A percentile compares a stretch with the other conserved stretches of the same genome.
phyloP scores from a whole-genome alignment of 2,113 vertebrate species.

The Prochilodus magdalenae region DNA sequence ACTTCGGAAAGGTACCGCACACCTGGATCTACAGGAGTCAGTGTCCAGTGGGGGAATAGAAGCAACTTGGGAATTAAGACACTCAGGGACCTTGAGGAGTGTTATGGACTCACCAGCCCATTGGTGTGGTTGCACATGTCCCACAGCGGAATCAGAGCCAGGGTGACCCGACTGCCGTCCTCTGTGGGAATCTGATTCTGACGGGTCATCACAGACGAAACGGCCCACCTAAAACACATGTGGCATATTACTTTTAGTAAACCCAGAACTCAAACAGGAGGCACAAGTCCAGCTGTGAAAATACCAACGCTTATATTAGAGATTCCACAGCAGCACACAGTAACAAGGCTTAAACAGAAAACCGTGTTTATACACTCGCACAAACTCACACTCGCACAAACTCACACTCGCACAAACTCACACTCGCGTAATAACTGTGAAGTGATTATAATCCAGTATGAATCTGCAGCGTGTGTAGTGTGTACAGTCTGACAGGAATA shows the following conservation, averaged over 20 bases:
- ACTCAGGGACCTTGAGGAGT: not conserved
- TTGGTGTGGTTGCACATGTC: slow-evolving; percentile 99
- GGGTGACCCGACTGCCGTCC: slow-evolving; percentile 92
- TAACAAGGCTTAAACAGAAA: too few relatives aligned
- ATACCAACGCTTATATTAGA: too few relatives aligned
- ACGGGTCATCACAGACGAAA: slow-evolving; percentile 97
- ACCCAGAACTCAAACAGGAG: not conserved
- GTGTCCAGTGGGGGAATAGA: not conserved
- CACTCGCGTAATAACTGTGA: too few relatives aligned
- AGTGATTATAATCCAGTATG: too few relatives aligned
- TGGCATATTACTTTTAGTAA: not conserved
- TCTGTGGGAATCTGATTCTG: slow-evolving; percentile 99
- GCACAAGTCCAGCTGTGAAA: not conserved
- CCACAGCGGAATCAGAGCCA: slow-evolving; percentile 97
- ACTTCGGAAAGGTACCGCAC: not conserved
- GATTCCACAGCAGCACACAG: too few relatives aligned
- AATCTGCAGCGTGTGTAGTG: too few relatives aligned
- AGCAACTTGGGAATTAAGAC: not conserved
- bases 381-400: too few relatives aligned
- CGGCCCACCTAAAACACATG: slow-evolving; percentile 86
- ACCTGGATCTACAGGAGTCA: not conserved
- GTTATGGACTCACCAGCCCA: slow-evolving; percentile 84
- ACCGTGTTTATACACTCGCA: too few relatives aligned
- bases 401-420: too few relatives aligned
- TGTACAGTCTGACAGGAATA: too few relatives aligned